These are phyloP conservation scores for Lycodopsis pacificus DNA, from an alignment of 2,797 vertebrate species.

Conservation along the genomic window DNA sequence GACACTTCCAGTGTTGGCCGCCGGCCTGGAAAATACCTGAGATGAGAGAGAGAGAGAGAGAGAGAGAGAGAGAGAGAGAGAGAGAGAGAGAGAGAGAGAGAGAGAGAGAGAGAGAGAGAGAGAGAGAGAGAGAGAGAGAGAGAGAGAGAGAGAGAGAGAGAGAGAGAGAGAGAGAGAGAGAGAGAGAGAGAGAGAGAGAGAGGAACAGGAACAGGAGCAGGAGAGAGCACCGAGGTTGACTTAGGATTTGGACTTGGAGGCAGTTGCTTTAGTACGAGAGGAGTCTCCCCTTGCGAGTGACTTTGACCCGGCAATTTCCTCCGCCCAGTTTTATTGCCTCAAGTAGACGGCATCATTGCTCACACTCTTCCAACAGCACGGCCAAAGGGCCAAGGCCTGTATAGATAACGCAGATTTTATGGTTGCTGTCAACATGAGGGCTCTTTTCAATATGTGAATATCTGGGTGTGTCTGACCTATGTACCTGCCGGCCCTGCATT, in stretches of 20 bases:
- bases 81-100: too few species aligned
- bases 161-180: not conserved
- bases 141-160: conserved; percentile 1
- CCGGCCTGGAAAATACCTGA: conserved; percentile 15
- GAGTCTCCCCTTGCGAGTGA: conserved; percentile 65
- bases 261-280: conserved; percentile 57
- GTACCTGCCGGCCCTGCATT: conserved; percentile 55
- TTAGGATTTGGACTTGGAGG: conserved; percentile 41
- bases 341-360: conserved; percentile 77
- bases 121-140: not conserved
- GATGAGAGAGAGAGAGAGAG: not conserved
- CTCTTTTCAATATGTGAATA: conserved; percentile 70
- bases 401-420: conserved; percentile 86
- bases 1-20: not conserved
- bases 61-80: not conserved
- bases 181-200: not conserved
- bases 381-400: conserved; percentile 83
- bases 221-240: conserved; percentile 39
- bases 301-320: conserved; percentile 81
- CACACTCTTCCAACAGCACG: conserved; percentile 66
- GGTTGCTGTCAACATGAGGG: conserved; percentile 79
- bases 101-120: not conserved
- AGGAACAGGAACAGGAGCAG: not conserved
- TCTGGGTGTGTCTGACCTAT: conserved; percentile 81
- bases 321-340: conserved; percentile 83